Evolutionary conservation across 2,888 invertebrate genomes (phyloP).

Genomic region (Argyresthia albistria): DNA sequence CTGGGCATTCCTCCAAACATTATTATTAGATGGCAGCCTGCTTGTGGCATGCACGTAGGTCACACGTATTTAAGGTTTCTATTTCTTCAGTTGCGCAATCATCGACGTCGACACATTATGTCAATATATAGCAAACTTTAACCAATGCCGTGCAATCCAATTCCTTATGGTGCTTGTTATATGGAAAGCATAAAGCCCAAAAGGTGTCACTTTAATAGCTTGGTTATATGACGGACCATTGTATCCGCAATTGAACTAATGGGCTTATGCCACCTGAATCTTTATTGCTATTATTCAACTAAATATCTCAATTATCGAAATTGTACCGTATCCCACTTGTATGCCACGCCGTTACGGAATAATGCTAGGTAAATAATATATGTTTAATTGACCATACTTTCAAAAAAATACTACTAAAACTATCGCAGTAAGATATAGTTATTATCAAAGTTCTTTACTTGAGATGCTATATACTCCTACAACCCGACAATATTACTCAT

Average conservation of each 20-base stretch:
- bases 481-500: too few relatives aligned
- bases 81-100: conserved; percentile 31
- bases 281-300: conserved; percentile 5
- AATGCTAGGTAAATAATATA: neutral
- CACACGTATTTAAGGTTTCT: conserved; percentile 30
- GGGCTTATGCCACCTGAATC: conserved; percentile 56
- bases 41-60: conserved; percentile 22
- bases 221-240: conserved; percentile 7
- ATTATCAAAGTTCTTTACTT: too few relatives aligned
- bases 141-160: too few relatives aligned
- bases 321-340: neutral
- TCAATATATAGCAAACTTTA: conserved; percentile 21
- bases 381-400: neutral
- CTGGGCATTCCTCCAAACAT: too few relatives aligned
- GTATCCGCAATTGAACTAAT: conserved; percentile 66
- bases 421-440: too few relatives aligned
- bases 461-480: too few relatives aligned
- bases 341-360: neutral
- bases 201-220: too few relatives aligned
- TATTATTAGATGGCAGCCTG: neutral
- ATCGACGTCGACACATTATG: conserved; percentile 14
- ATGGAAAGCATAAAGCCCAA: too few relatives aligned
- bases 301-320: conserved; percentile 5
- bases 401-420: neutral
- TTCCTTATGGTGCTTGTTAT: too few relatives aligned